A percentile compares a stretch with the other conserved stretches of the same genome.
phyloP scores from a whole-genome alignment of 2,113 vertebrate species.

The Narcine bancroftii region DNA sequence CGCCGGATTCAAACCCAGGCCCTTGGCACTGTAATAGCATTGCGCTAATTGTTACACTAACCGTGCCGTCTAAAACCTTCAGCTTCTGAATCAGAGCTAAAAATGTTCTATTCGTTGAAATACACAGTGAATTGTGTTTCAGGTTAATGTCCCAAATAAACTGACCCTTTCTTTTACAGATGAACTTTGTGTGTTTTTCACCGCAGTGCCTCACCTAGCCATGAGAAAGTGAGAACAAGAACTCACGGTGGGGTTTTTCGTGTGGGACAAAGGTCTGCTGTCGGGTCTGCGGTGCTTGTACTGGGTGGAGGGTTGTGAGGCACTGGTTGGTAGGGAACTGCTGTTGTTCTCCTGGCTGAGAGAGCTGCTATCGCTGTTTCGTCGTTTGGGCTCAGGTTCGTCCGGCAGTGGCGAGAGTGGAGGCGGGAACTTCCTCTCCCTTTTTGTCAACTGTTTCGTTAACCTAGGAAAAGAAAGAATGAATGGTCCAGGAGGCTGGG shows the following conservation, averaged over 20 bases:
- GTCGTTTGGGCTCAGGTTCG: slow-evolving; percentile 62
- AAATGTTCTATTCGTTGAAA: background rate
- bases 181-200: background rate
- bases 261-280: slow-evolving; percentile 63
- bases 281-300: slow-evolving; percentile 78
- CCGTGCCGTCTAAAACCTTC: too few relatives aligned
- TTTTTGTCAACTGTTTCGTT: slow-evolving; percentile 71
- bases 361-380: slow-evolving; percentile 58
- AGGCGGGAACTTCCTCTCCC: slow-evolving; percentile 83
- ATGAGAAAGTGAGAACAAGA: background rate
- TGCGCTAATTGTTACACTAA: too few relatives aligned
- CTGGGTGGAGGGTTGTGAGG: slow-evolving; percentile 53
- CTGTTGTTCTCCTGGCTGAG: slow-evolving; percentile 65
- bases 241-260: slow-evolving; percentile 71
- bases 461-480: slow-evolving; percentile 46
- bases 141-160: background rate
- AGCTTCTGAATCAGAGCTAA: background rate
- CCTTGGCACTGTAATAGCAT: too few relatives aligned
- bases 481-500: background rate
- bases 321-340: slow-evolving; percentile 46
- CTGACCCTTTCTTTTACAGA: background rate
- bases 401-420: slow-evolving; percentile 79
- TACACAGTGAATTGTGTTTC: too few relatives aligned
- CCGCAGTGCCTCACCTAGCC: background rate
- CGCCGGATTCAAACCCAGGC: too few relatives aligned